Percentiles rank a stretch among this genome's conserved stretches.
phyloP scores from a whole-genome alignment of 53 echinoderm and acorn worm genomes.

The Actinopyga echinites region DNA sequence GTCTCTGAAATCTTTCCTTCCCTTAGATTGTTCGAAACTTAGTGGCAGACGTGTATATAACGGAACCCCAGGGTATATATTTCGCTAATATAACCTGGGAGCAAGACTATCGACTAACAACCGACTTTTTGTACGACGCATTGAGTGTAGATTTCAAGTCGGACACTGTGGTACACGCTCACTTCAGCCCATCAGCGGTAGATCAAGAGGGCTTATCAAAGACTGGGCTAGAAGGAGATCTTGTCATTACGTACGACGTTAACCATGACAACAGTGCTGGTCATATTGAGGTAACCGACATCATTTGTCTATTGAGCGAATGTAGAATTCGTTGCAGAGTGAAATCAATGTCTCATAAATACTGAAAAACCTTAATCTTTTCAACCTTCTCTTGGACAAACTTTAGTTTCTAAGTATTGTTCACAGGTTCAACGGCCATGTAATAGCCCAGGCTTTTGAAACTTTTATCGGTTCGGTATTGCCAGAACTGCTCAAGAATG shows the following conservation, averaged over 20 bases:
- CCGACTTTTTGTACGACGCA: constrained; percentile 7
- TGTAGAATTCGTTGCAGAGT: too few relatives aligned
- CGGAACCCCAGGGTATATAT: constrained; percentile 78
- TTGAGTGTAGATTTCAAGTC: constrained; percentile 3
- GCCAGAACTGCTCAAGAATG: too few relatives aligned
- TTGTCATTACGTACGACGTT: constrained; percentile 89
- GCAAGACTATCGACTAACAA: constrained; percentile 1
- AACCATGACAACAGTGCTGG: constrained; percentile 13
- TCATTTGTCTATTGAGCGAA: too few relatives aligned
- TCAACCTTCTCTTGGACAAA: too few relatives aligned
- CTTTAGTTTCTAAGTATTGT: too few relatives aligned
- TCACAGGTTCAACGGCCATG: too few relatives aligned
- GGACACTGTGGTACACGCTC: neutral
- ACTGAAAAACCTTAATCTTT: too few relatives aligned
- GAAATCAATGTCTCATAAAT: too few relatives aligned
- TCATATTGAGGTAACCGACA: constrained; percentile 2
- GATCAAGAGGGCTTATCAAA: constrained; percentile 13
- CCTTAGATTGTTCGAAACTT: constrained; percentile 60
- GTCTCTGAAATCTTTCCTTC: too few relatives aligned
- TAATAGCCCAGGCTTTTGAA: too few relatives aligned
- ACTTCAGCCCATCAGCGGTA: neutral
- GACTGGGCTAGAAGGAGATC: constrained; percentile 61
- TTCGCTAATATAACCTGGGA: constrained; percentile 68
- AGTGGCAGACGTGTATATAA: constrained; percentile 62
- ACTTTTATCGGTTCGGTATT: too few relatives aligned